Evolutionary conservation across 1,140 invertebrate species (phyloP).

Genomic region (Condylostylus longicornis): DNA sequence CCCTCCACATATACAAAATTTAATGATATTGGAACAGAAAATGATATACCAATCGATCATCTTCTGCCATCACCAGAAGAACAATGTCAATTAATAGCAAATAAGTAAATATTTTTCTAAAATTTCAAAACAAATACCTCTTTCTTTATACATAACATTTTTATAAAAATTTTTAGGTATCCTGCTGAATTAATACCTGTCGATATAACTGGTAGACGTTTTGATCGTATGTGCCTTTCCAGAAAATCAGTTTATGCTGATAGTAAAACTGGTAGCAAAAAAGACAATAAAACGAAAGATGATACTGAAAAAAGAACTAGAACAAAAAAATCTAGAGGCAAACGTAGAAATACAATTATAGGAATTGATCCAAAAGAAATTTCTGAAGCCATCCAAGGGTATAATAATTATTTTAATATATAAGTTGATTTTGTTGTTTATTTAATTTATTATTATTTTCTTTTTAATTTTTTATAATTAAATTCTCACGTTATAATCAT

Average conservation of each 20-base stretch:
- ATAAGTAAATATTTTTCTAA: slow-evolving; percentile 44
- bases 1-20: too few species aligned
- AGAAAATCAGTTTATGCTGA: slow-evolving; percentile 52
- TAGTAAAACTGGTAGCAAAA: slow-evolving; percentile 34
- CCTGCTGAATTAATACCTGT: slow-evolving; percentile 73
- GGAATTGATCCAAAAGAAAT: slow-evolving; percentile 77
- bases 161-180: slow-evolving; percentile 41
- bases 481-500: too few species aligned
- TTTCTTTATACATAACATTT: slow-evolving; percentile 1
- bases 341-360: slow-evolving; percentile 77
- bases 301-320: slow-evolving; percentile 49
- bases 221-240: slow-evolving; percentile 70
- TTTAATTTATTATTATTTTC: not conserved
- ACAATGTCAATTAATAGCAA: slow-evolving; percentile 59
- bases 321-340: slow-evolving; percentile 55
- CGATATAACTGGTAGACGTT: slow-evolving; percentile 69
- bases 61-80: slow-evolving; percentile 69
- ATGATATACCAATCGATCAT: slow-evolving; percentile 61
- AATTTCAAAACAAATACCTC: slow-evolving; percentile 7
- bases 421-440: not conserved
- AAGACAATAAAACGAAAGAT: slow-evolving; percentile 24
- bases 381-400: slow-evolving; percentile 61
- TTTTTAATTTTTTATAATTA: not conserved
- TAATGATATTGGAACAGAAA: slow-evolving; percentile 30
- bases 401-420: slow-evolving; percentile 33